Evolutionary conservation across 2,113 vertebrate genomes (phyloP), one percentile per base, ranked within the genome.

Genomic region (Lichenostomus cassidix): DNA sequence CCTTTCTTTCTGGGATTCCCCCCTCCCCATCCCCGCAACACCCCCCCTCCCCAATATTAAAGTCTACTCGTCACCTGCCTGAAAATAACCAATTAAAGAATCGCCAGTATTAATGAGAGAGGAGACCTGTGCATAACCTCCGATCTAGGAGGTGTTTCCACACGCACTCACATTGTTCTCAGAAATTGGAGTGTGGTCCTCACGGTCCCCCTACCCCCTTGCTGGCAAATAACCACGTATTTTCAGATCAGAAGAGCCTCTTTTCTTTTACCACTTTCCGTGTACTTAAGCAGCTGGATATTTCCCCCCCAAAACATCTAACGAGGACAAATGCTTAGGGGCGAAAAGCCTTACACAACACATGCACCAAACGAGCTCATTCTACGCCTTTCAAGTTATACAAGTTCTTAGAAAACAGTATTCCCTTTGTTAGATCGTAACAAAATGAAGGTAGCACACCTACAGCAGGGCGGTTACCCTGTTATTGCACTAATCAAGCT

Each of bases 11-110:
- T 96, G 95, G 33, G 29, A 16, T 37, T 19, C 4, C n/a, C 22
- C 7, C 5, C 27, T 21, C 24, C 6, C 7, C 5, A 31, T 21
- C 24, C 6, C 41, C 41, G 41, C 41, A 12, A 42, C 41, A 42
- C 41, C 41, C 41, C 42, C 42, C 42, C 4, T 7, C 4, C 3
- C 3, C 12, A 16, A 17, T 23, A 47, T 94, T 95, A 95, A 97
- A 91, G 92, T 90, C 76, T 86, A 53, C 59, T 95, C 77, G 92
- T 98, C 98, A 97, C 98, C 97, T 98, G 95, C 70, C 87, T 95
- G 85, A 91, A 93, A 97, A 97, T 88, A 95, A 93, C 55, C 78
- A 94, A 93, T 87, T 94, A 96, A 97, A 97, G 67, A 89, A 71
- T 86, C 7, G 15, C 27, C 41, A 8, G 2, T 78, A 56, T 53